These are phyloP conservation scores for Pelochelys cantorii DNA, from an alignment of 2,797 vertebrate genomes.

Conservation along the genomic window DNA sequence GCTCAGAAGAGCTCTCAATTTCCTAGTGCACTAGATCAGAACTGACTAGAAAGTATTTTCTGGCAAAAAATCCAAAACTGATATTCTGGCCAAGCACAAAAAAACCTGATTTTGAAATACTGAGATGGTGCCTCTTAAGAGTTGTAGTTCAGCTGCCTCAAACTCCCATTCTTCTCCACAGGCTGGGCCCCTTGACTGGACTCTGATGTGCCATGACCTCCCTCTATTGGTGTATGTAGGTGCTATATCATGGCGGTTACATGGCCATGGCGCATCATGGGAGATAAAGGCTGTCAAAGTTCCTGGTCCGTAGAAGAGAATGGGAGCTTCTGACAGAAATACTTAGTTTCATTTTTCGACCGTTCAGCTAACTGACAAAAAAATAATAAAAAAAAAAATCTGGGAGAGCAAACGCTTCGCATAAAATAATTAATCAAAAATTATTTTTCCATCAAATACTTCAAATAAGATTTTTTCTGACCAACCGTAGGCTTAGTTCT, in stretches of 20 bases:
- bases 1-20: background rate
- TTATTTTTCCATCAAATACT: background rate
- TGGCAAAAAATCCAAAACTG: background rate
- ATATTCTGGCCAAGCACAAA: background rate
- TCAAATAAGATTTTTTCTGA: background rate
- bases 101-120: background rate
- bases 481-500: background rate
- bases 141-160: background rate
- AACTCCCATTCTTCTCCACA: background rate
- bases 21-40: background rate
- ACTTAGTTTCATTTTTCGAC: background rate
- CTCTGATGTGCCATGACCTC: background rate
- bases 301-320: background rate
- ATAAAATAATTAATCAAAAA: background rate
- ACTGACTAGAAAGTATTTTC: background rate
- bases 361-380: background rate
- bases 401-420: fast-evolving
- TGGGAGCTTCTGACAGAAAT: background rate
- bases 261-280: background rate
- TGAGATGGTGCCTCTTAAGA: fast-evolving
- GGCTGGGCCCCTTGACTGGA: background rate
- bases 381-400: background rate
- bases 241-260: background rate
- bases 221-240: background rate
- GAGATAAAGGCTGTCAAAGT: background rate